Conservation (phyloP, 2,888 invertebrate genomes). For the Drosophila prolongata region DNA sequence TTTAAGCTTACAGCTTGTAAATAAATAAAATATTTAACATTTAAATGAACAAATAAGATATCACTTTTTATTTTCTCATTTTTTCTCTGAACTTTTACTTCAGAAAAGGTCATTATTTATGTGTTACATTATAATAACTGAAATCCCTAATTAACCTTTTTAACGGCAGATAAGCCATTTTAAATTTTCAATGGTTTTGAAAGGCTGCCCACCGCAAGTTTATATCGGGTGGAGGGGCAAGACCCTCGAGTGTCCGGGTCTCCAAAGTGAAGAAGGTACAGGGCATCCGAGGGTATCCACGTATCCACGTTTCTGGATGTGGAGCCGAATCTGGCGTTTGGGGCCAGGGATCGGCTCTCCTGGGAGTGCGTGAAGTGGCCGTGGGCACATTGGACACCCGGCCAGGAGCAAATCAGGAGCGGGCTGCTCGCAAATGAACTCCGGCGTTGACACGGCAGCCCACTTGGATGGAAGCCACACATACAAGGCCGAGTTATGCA, state of each 20-base stretch:
- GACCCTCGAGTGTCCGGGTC: background rate
- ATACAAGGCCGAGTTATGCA: conserved; percentile 30
- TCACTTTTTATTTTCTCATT: too few relatives aligned
- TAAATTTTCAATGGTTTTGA: background rate
- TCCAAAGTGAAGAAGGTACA: background rate
- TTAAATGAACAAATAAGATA: too few relatives aligned
- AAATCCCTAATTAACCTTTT: too few relatives aligned
- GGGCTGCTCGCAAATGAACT: conserved; percentile 21
- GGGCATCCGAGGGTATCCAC: too few relatives aligned
- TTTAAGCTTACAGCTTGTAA: too few relatives aligned
- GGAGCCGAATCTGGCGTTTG: background rate
- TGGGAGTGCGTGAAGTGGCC: conserved; percentile 31
- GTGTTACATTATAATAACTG: too few relatives aligned
- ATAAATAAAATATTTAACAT: too few relatives aligned
- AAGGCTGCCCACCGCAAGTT: background rate
- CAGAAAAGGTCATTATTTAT: too few relatives aligned
- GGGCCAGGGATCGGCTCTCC: conserved; percentile 19
- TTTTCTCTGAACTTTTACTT: too few relatives aligned
- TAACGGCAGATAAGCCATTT: background rate
- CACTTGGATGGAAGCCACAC: conserved; percentile 10
- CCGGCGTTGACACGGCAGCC: conserved; percentile 9
- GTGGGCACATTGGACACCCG: conserved; percentile 33
- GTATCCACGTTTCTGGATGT: background rate
- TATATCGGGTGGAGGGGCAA: background rate
- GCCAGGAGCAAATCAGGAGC: conserved; percentile 1